A percentile compares a stretch with the other conserved stretches of the same genome.
phyloP scores from a whole-genome alignment of 2,797 vertebrate genomes.

The Pseudochirops cupreus region DNA sequence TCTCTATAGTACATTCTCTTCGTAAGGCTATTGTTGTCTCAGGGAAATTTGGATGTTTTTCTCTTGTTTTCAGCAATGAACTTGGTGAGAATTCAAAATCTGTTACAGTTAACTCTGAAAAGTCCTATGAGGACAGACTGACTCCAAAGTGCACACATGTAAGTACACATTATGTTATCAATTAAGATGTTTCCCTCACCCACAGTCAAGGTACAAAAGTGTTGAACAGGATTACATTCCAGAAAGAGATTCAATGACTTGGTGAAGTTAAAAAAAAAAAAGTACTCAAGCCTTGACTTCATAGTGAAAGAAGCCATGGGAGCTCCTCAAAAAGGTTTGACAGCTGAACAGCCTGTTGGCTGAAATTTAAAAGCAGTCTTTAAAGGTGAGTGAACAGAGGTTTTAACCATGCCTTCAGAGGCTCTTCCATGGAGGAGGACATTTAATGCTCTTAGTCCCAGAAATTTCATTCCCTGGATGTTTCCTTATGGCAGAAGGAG shows the following conservation, averaged over 20 bases:
- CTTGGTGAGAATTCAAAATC: neutral
- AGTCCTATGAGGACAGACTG: neutral
- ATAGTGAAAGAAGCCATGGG: neutral
- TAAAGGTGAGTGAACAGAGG: neutral
- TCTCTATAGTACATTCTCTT: neutral
- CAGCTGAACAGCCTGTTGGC: neutral
- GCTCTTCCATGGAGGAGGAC: neutral
- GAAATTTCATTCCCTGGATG: neutral
- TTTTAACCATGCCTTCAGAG: neutral
- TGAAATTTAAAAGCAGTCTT: neutral
- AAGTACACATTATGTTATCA: neutral
- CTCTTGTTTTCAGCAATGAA: neutral
- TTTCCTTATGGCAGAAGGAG: neutral
- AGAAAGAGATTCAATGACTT: neutral
- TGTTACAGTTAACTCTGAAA: neutral
- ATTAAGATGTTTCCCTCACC: neutral
- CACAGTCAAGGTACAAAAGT: neutral
- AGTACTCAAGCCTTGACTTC: neutral
- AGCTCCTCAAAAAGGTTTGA: conserved; percentile 23
- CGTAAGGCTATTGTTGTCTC: neutral
- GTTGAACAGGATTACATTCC: neutral
- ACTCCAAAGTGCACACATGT: neutral
- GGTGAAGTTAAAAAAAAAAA: neutral
- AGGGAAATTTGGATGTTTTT: neutral
- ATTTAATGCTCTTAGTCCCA: neutral